Percentiles rank a stretch among this genome's conserved stretches.
phyloP scores from a whole-genome alignment of 2,113 vertebrate species.

The Lanius collurio region DNA sequence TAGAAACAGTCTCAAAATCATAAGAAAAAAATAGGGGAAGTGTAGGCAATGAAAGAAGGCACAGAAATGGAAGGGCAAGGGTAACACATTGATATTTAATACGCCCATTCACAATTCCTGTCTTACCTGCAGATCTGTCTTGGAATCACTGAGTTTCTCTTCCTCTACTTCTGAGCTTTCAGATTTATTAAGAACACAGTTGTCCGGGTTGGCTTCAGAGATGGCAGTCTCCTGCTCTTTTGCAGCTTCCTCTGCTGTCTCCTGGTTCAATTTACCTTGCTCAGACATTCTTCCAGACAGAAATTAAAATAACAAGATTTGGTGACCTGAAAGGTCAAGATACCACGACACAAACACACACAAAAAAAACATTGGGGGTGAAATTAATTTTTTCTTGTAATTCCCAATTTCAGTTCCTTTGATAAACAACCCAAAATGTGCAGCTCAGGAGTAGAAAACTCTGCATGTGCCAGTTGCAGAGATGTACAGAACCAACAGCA shows the following conservation, averaged over 20 bases:
- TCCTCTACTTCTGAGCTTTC: constrained; percentile 77
- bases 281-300: constrained; percentile 81
- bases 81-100: neutral
- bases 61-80: neutral
- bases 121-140: constrained; percentile 75
- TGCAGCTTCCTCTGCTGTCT: constrained; percentile 66
- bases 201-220: constrained; percentile 68
- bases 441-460: neutral
- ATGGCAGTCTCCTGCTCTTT: constrained; percentile 60
- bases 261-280: constrained; percentile 72
- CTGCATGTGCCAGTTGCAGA: neutral
- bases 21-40: neutral
- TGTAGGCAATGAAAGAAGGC: neutral
- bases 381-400: neutral
- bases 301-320: constrained; percentile 69
- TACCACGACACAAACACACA: constrained; percentile 27
- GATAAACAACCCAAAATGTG: neutral
- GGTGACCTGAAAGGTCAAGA: constrained; percentile 68
- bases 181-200: constrained; percentile 72
- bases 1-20: neutral
- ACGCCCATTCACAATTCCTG: accelerated
- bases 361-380: neutral
- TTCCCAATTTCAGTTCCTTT: neutral
- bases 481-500: neutral
- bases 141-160: constrained; percentile 70